phyloP scores from a whole-genome alignment of 2,888 invertebrate species.

The Drosophila dives region DNA sequence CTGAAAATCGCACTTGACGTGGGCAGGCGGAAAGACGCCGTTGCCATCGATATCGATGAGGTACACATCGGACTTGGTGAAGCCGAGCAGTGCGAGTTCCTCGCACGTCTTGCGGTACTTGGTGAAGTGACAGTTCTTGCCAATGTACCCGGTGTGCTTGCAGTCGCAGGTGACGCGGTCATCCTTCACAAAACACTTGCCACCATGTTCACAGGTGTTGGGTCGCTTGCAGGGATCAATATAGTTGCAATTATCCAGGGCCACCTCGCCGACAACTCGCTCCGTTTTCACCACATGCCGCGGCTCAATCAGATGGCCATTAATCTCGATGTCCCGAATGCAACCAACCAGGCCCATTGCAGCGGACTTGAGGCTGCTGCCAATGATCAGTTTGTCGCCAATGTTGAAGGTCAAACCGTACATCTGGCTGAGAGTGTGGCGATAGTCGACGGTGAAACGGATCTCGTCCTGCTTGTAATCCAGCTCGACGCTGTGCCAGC shows the following conservation, averaged over 20 bases:
- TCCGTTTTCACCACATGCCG: conserved; percentile 92
- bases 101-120: conserved; percentile 96
- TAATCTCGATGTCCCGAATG: conserved; percentile 94
- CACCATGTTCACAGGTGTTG: conserved; percentile 96
- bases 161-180: conserved; percentile 96
- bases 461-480: conserved; percentile 91
- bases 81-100: conserved; percentile 94
- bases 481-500: conserved; percentile 93
- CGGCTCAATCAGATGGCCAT: conserved; percentile 92
- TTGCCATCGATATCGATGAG: conserved; percentile 97
- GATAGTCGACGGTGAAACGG: conserved; percentile 90
- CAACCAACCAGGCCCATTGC: conserved; percentile 95
- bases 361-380: conserved; percentile 90
- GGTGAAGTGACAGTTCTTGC: conserved; percentile 97
- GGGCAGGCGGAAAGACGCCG: conserved; percentile 95
- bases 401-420: conserved; percentile 89
- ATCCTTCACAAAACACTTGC: conserved; percentile 95
- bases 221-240: conserved; percentile 95
- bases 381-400: conserved; percentile 90
- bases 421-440: conserved; percentile 89
- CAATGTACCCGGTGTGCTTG: conserved; percentile 95
- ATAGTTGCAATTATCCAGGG: conserved; percentile 94
- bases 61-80: conserved; percentile 95
- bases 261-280: conserved; percentile 94
- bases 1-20: conserved; percentile 96